phyloP scores from a whole-genome alignment of 2,797 vertebrate genomes.

The Syndactyla subalaris region DNA sequence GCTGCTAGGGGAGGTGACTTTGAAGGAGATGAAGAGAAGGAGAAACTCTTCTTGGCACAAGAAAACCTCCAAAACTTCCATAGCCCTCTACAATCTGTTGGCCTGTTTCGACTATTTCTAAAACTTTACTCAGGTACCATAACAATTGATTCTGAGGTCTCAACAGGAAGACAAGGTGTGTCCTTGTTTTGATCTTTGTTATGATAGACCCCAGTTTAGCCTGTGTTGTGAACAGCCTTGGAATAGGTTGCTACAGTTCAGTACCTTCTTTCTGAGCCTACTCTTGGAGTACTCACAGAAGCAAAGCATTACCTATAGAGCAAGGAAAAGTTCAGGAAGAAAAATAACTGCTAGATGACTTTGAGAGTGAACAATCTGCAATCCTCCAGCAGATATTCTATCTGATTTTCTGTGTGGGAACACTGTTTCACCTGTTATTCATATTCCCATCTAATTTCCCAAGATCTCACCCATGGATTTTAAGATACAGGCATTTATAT shows the following conservation, averaged over 20 bases:
- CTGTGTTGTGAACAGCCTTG: neutral
- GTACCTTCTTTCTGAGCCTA: neutral
- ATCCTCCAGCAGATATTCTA: neutral
- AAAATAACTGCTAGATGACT: neutral
- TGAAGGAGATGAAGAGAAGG: neutral
- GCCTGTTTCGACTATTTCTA: neutral
- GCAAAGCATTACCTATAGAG: neutral
- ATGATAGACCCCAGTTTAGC: neutral
- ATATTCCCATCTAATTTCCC: neutral
- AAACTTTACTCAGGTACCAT: neutral
- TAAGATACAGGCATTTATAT: neutral
- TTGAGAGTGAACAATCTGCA: neutral
- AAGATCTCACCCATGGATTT: neutral
- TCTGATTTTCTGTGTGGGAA: neutral
- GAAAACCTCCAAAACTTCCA: neutral
- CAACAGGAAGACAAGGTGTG: neutral
- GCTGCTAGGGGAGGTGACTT: neutral
- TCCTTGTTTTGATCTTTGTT: neutral
- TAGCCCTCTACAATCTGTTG: neutral
- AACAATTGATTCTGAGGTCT: neutral
- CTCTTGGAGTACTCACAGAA: neutral
- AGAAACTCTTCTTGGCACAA: neutral
- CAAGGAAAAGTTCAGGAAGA: neutral
- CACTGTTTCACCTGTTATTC: neutral
- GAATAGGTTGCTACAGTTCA: neutral